These are phyloP conservation scores for Microctonus brassicae DNA, from an alignment of 2,888 invertebrate genomes.

Conservation along the genomic window DNA sequence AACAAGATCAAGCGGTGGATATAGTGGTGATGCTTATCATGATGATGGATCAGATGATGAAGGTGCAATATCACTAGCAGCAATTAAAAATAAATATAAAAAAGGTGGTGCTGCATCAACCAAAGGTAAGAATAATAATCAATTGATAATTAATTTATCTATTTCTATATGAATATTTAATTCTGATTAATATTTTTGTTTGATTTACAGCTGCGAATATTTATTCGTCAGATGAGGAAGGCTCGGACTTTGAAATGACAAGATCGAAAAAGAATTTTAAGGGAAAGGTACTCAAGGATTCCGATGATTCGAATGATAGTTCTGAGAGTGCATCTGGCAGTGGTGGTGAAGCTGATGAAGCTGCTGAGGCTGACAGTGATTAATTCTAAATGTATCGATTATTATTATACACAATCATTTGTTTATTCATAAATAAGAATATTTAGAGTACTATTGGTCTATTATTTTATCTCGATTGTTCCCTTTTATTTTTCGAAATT, in stretches of 20 bases:
- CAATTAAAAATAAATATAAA: slow-evolving; percentile 96
- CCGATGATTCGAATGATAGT: slow-evolving; percentile 74
- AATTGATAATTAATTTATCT: background rate
- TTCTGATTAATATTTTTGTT: background rate
- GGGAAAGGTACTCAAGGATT: slow-evolving; percentile 84
- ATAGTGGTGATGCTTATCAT: slow-evolving; percentile 71
- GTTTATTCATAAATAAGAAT: background rate
- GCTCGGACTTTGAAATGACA: slow-evolving; percentile 84
- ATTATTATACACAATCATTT: no score
- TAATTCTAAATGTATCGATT: slow-evolving; percentile 47
- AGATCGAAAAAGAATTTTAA: slow-evolving; percentile 81
- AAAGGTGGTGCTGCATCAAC: slow-evolving; percentile 71
- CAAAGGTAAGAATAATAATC: slow-evolving; percentile 64
- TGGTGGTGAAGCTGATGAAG: slow-evolving; percentile 65
- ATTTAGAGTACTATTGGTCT: background rate
- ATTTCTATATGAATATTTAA: no score
- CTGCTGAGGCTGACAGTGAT: slow-evolving; percentile 59
- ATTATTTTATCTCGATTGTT: background rate
- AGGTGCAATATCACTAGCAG: slow-evolving; percentile 90
- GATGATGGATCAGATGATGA: slow-evolving; percentile 95
- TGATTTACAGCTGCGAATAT: slow-evolving; percentile 76
- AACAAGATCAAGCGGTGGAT: slow-evolving; percentile 68
- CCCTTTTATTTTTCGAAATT: no score
- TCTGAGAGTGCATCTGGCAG: slow-evolving; percentile 67
- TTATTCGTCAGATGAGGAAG: slow-evolving; percentile 91